Percentiles rank a stretch among this genome's conserved stretches.
Conservation (phyloP, 2,113 vertebrate genomes). For the Daphoenositta chrysoptera region DNA sequence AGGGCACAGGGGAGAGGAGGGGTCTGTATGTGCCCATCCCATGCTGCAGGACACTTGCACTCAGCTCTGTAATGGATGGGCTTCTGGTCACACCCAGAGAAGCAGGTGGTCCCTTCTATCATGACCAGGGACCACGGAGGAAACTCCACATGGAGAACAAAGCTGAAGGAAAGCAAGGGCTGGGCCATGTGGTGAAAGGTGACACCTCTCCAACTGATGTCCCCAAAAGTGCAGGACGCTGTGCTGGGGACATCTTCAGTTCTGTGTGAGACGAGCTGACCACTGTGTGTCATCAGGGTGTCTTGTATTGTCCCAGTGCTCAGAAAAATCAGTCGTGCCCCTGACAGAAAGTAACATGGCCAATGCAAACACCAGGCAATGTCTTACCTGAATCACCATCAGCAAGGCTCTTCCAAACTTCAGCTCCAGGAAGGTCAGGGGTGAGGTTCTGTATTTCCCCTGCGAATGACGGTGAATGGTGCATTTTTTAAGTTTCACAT, state of each 20-base stretch:
- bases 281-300: accelerated
- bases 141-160: neutral
- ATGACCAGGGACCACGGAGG: neutral
- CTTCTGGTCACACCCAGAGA: neutral
- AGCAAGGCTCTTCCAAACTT: neutral
- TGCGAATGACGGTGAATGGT: conserved; percentile 5
- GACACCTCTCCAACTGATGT: neutral
- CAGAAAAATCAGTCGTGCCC: neutral
- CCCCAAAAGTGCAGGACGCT: neutral
- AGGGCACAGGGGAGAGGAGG: neutral
- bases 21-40: neutral
- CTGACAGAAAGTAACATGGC: neutral
- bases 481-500: neutral
- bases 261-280: neutral
- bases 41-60: neutral
- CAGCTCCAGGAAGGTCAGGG: neutral
- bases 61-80: neutral
- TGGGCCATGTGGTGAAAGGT: neutral
- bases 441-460: neutral
- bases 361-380: neutral
- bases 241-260: neutral
- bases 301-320: neutral
- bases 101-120: neutral
- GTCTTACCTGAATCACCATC: neutral
- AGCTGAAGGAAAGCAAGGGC: neutral